Base-by-base conservation (phyloP, 1,140 invertebrate genomes). In the Drosophila bocqueti region DNA sequence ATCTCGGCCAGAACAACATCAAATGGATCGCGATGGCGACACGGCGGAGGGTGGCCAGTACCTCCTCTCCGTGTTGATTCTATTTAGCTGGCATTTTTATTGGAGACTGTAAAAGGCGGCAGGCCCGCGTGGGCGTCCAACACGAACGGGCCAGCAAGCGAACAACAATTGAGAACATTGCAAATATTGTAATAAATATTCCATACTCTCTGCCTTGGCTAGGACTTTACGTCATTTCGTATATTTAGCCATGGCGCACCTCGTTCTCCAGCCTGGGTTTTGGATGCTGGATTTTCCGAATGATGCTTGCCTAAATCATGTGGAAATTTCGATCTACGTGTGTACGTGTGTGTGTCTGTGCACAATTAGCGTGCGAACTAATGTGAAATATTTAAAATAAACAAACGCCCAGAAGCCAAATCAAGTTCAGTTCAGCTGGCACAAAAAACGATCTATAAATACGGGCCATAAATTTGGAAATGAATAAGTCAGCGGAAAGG, bases 101-200 rank as follows among this genome's bases (percentile, higher is more conserved):
- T 89, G 85, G 84, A 75, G 73, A 76, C 85, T 90, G 84, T 89
- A 89, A 86, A 87, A 83, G 72, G 63, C 79, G 71, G 59, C 49
- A 49, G 42, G 10, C 10, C 50, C 38, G 46, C 42, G 83, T 86
- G 83, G 83, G 83, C 79, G 83, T 46, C 52, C 16, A 59, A 46
- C 59, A 52, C 49, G 46, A 75, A 57, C 43, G 49, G 61, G 49
- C 42, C 47, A 81, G 31, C 29, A 10, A 24, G 50, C 46, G 50
- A 61, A 73, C 71, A 74, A 74, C 69, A 73, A 73, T 73, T 73
- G 69, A 36, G 69, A 72, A 60, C 69, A 73, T 68, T 81, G 84
- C 86, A 81, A 64, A 87, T 83, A 84, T 89, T 90, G 85, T 91
- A 90, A 89, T 90, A 90, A 90, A 89, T 89, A 81, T 85, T 81